These are phyloP conservation scores for Alosa sapidissima DNA, from an alignment of 2,797 vertebrate species.

Conservation along the genomic window DNA sequence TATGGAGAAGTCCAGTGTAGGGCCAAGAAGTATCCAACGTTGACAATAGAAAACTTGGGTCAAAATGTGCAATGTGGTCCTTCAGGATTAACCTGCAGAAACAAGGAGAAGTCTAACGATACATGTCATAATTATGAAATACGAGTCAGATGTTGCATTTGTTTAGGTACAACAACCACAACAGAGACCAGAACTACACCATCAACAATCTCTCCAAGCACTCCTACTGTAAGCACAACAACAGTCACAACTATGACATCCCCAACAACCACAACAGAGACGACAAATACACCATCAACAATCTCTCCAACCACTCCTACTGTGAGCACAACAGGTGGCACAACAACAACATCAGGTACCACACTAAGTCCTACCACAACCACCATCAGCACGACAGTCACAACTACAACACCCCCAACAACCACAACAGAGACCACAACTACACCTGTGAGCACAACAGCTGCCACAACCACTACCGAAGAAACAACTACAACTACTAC, in stretches of 20 bases:
- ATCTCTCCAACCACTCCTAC: neutral
- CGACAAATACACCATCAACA: neutral
- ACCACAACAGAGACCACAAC: neutral
- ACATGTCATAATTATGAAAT: conserved; percentile 77
- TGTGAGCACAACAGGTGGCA: neutral
- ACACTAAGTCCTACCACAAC: neutral
- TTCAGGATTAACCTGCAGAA: conserved; percentile 73
- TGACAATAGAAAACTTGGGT: conserved; percentile 53
- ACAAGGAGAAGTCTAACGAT: conserved; percentile 60
- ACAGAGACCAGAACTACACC: neutral
- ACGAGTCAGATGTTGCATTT: conserved; percentile 69
- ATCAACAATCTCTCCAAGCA: neutral
- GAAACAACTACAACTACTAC: no score
- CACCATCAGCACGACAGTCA: neutral
- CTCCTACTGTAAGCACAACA: neutral
- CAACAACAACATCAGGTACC: neutral
- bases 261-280: neutral
- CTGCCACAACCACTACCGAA: conserved; percentile 17
- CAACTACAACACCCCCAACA: neutral
- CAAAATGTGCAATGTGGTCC: conserved; percentile 72
- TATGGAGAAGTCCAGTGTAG: conserved; percentile 74
- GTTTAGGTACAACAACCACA: neutral
- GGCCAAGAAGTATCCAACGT: conserved; percentile 52
- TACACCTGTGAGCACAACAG: conserved; percentile 30
- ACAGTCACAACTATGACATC: neutral